Conservation (phyloP, 2,888 invertebrate species). For the Liopterus haemorrhoidalis region DNA sequence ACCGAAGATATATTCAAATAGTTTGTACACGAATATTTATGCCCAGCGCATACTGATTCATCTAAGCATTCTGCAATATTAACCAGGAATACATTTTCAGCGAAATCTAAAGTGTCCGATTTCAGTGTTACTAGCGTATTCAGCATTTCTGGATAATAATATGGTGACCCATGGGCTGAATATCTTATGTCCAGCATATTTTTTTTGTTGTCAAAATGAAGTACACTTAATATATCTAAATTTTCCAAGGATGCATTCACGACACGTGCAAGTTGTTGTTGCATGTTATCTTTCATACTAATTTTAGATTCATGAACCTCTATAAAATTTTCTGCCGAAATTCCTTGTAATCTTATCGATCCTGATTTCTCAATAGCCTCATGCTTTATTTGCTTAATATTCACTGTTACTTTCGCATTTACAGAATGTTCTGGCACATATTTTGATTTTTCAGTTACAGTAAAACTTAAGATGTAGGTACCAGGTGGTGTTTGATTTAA, state of each 20-base stretch:
- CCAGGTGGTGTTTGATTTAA: constrained; percentile 67
- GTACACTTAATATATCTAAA: constrained; percentile 90
- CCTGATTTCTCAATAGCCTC: constrained; percentile 91
- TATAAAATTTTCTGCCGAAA: constrained; percentile 83
- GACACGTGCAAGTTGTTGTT: constrained; percentile 57
- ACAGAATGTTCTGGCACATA: constrained; percentile 62
- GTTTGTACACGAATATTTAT: constrained; percentile 75
- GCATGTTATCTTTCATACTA: constrained; percentile 66
- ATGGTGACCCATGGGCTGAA: constrained; percentile 91
- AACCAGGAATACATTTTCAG: constrained; percentile 83
- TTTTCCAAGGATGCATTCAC: constrained; percentile 74
- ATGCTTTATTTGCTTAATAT: constrained; percentile 80
- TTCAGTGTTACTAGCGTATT: constrained; percentile 76
- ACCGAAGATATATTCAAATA: constrained; percentile 62
- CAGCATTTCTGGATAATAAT: constrained; percentile 80
- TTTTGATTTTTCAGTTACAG: constrained; percentile 63
- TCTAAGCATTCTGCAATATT: constrained; percentile 86
- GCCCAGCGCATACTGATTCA: constrained; percentile 62
- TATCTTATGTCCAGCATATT: constrained; percentile 80
- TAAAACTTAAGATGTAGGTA: constrained; percentile 67
- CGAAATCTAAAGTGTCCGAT: too few species aligned
- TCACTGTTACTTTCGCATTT: constrained; percentile 78
- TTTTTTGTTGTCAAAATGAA: constrained; percentile 55
- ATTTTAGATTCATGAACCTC: constrained; percentile 48
- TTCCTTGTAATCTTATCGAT: constrained; percentile 75